These are phyloP conservation scores for Sepioteuthis lessoniana DNA, from an alignment of 2,888 invertebrate species.

Conservation along the genomic window DNA sequence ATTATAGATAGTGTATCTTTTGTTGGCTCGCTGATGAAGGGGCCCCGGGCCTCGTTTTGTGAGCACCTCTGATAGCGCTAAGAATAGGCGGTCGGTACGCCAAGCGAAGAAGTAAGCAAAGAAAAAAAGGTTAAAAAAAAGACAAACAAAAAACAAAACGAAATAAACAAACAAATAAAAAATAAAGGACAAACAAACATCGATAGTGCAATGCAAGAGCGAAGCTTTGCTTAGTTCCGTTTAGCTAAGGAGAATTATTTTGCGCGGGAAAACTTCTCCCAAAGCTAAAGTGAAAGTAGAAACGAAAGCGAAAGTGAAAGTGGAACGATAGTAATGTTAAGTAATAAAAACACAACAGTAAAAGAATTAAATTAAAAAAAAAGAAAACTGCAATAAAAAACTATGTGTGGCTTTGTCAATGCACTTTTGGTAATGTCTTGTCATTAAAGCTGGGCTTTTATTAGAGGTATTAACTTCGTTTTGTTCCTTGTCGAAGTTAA, in stretches of 20 bases:
- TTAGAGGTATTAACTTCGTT: constrained; percentile 20
- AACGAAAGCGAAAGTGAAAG: background rate
- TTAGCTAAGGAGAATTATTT: background rate
- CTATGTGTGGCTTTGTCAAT: no score
- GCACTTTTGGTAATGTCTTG: constrained; percentile 19
- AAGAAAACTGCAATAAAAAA: no score
- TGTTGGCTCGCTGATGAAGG: constrained; percentile 17
- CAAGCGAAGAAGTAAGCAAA: background rate
- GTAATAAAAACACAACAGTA: background rate
- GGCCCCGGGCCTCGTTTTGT: background rate
- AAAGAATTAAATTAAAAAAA: no score
- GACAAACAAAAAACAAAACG: background rate
- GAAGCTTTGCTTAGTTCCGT: no score
- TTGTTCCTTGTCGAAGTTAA: background rate
- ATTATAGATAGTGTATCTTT: constrained; percentile 21
- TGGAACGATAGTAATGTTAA: background rate
- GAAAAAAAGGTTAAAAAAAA: background rate
- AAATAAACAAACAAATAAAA: no score
- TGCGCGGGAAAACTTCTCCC: constrained; percentile 1
- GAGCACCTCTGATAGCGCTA: constrained; percentile 4
- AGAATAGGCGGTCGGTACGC: constrained; percentile 33
- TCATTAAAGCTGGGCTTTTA: background rate
- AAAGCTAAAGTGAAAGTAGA: constrained; percentile 33
- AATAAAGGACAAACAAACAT: no score
- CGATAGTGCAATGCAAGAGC: no score